These are phyloP conservation scores for Lepus townsendii DNA, from an alignment of 2,797 vertebrate genomes.

Conservation along the genomic window DNA sequence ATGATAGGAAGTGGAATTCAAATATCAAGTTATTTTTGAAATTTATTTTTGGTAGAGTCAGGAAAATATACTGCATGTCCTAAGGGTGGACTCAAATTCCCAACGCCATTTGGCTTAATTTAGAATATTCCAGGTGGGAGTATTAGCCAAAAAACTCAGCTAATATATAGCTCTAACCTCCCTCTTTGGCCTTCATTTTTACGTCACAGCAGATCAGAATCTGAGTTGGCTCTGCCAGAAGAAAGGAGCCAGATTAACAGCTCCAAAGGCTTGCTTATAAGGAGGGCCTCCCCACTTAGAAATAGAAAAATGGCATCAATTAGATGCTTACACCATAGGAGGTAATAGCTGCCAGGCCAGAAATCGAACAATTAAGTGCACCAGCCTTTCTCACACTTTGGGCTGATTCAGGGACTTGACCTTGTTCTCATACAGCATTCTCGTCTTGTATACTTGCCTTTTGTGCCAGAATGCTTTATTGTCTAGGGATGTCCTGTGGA, in stretches of 20 bases:
- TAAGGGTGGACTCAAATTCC: conserved; percentile 25
- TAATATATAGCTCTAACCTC: too few relatives aligned
- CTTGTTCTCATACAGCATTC: not conserved
- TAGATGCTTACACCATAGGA: not conserved
- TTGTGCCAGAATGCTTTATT: not conserved
- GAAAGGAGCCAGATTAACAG: not conserved
- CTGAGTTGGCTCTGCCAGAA: not conserved
- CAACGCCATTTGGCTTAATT: conserved; percentile 34
- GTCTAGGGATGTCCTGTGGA: not conserved
- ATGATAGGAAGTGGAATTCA: not conserved
- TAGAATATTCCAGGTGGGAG: not conserved
- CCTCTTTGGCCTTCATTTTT: not conserved
- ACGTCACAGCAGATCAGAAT: not conserved
- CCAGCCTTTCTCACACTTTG: not conserved
- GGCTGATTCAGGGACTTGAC: not conserved
- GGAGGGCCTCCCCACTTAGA: not conserved
- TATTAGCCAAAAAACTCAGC: conserved; percentile 13
- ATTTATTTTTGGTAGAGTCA: conserved; percentile 37
- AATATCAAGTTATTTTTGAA: not conserved
- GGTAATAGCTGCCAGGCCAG: not conserved
- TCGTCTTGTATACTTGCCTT: not conserved
- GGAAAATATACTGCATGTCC: not conserved
- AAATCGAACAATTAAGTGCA: not conserved
- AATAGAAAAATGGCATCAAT: not conserved
- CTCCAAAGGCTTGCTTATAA: not conserved